Base-by-base conservation (phyloP, 2,797 vertebrate genomes). In the Sphenodon punctatus region DNA sequence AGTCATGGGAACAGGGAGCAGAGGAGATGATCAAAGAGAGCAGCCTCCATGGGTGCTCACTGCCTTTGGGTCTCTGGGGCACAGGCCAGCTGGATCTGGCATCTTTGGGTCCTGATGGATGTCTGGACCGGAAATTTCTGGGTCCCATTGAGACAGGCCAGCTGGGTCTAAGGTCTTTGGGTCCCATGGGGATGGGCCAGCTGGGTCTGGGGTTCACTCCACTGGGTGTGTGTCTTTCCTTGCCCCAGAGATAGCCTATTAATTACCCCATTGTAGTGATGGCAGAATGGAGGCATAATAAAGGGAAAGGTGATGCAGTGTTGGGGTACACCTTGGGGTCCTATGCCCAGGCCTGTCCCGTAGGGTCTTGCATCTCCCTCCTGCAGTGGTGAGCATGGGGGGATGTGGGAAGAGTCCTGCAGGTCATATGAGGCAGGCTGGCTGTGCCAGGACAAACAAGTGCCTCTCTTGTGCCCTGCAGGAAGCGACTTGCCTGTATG, bases 401-500 rank as follows among this genome's bases (percentile, higher is more conserved):
- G n/a, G n/a, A n/a, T n/a, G n/a, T n/a, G n/a, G n/a, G n/a, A n/a
- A n/a, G n/a, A n/a, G n/a, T n/a, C n/a, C n/a, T n/a, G n/a, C n/a
- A n/a, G 89, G 89, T 90, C 88, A 91, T 48, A 23, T 89, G 82
- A 87, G 67, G 10, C 38, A 39, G 36, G 34, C 43, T 22, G 56
- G 32, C 20, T 27, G 10, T 20, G 30, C 32, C 68, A 45, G 74
- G 73, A 81, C 64, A 55, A 48, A 46, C 3, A 38, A 34, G 19
- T 84, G n/a, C 61, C 77, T 64, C 84, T 80, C 59, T 46, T 67
- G 5, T 22, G 38, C 6, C 10, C 81, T 92, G 86, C 95, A 94
- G 97, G 97, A 86, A 97, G 93, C 65, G 95, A 97, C 88, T 95
- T 99, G 96, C 98, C 98, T 23, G 92, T 97, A 93, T 99, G 98